Base-by-base conservation (phyloP, 2,888 invertebrate genomes). In the Pegoplata infirma region DNA sequence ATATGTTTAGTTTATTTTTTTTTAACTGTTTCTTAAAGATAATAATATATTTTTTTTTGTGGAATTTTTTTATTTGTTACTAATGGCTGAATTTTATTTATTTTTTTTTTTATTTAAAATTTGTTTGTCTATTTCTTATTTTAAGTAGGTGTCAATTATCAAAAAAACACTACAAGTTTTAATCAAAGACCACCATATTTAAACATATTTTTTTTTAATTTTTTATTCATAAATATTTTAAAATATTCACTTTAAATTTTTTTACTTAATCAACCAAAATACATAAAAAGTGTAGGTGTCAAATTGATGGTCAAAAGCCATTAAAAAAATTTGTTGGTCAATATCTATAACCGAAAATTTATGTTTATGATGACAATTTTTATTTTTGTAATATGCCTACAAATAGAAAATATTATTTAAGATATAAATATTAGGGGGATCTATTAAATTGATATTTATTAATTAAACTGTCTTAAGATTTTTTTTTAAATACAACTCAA, bases 281-380 rank as follows among this genome's bases (percentile, higher is more conserved):
- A 3, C 10, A 12, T 5, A 63, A 63, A 49, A 63, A 14, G 58
- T 58, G 73, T 73, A 51, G 73, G 73, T 64, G 73, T 73, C 58
- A 73, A 64, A 28, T 73, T 66, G 73, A 73, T 66, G 58, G 66
- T 58, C 73, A 73, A 73, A 72, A 56, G 28, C 56, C 40, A 73
- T 51, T 49, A 28, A 64, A 40, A 49, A 67, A 59, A 46, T 59
- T 17, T 61, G 44, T 67, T 56, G 47, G 47, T 69, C 53, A 46
- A 63, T 71, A 25, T 12, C 10, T 36, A 10, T 10, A 12, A 36
- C 36, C 51, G 14, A n/a, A 64, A 72, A 73, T 73, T 66, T 51
- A 66, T 66, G 64, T 49, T 51, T 51, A 64, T 56, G 64, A 64
- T 73, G 58, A 73, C 49, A 58, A 28, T 71, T 53, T 71, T 61